A percentile compares a stretch with the other conserved stretches of the same genome.
phyloP scores from a whole-genome alignment of 2,888 invertebrate genomes.

The Flexamia atlantica region DNA sequence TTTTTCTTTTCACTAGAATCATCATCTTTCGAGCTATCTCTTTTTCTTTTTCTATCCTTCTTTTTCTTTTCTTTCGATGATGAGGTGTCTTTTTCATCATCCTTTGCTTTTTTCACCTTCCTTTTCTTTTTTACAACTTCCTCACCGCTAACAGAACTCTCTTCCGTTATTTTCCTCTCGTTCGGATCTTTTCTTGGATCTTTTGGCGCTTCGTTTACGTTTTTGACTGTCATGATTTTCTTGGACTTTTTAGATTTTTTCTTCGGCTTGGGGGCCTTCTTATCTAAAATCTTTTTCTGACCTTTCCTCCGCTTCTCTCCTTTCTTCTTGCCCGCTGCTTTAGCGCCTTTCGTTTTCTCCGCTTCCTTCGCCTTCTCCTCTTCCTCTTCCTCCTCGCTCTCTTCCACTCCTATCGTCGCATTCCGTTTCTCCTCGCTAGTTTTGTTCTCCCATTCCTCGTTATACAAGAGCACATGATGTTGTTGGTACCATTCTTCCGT shows the following conservation, averaged over 20 bases:
- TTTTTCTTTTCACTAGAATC: not conserved
- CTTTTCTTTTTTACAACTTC: slow-evolving; percentile 7
- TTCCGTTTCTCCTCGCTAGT: slow-evolving; percentile 8
- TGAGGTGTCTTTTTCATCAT: not conserved
- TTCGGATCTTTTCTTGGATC: slow-evolving; percentile 5
- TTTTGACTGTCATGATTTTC: slow-evolving; percentile 30
- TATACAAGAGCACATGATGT: slow-evolving; percentile 16
- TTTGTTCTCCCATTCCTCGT: slow-evolving; percentile 46
- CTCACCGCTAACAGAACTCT: not conserved
- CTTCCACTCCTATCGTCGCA: not conserved
- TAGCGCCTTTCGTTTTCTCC: not conserved
- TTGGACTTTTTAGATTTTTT: slow-evolving; percentile 23
- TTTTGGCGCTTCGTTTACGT: slow-evolving; percentile 16
- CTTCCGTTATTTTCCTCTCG: not conserved
- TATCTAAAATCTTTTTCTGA: not conserved
- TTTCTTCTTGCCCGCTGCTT: not conserved
- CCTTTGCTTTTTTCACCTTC: not conserved
- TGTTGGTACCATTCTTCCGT: slow-evolving; percentile 25
- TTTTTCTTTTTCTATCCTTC: not conserved
- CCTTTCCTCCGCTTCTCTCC: slow-evolving; percentile 8
- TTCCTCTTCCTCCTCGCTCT: not conserved
- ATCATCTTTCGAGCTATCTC: not conserved
- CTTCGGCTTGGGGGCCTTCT: slow-evolving; percentile 23
- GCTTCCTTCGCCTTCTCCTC: not conserved
- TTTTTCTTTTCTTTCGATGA: not conserved